These are phyloP conservation scores for Sitta carolinensis DNA, from an alignment of 2,797 vertebrate genomes.

Conservation along the genomic window DNA sequence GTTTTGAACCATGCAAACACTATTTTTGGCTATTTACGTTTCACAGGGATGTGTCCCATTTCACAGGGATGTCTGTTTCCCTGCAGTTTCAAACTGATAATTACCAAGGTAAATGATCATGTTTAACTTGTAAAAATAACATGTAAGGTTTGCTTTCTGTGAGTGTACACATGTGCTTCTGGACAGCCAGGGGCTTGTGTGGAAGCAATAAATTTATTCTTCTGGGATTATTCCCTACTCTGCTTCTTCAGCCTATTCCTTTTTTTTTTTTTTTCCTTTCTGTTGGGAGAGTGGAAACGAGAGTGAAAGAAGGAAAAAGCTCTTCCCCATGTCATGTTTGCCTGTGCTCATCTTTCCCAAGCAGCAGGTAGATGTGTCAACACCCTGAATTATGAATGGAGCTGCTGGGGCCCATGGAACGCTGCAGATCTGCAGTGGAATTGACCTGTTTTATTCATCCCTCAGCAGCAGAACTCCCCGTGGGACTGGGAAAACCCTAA, in stretches of 20 bases:
- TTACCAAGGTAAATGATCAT: neutral
- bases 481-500: neutral
- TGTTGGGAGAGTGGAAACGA: neutral
- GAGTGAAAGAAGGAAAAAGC: neutral
- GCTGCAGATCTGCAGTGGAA: neutral
- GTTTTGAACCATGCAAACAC: rapidly evolving
- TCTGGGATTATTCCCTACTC: neutral
- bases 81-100: neutral
- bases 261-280: too few species aligned
- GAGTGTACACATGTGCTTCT: neutral
- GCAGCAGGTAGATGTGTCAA: neutral
- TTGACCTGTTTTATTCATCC: neutral
- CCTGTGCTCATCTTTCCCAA: neutral
- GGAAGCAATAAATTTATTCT: neutral
- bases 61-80: neutral
- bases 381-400: neutral
- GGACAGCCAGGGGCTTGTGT: neutral
- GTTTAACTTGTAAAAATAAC: neutral
- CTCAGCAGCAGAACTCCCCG: neutral
- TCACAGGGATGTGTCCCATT: neutral
- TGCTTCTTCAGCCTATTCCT: neutral
- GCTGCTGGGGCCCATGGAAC: neutral
- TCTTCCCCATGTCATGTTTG: neutral
- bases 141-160: neutral
- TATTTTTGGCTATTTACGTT: rapidly evolving